Base-by-base conservation (phyloP, 2,888 invertebrate species). In the Biston stratarius region DNA sequence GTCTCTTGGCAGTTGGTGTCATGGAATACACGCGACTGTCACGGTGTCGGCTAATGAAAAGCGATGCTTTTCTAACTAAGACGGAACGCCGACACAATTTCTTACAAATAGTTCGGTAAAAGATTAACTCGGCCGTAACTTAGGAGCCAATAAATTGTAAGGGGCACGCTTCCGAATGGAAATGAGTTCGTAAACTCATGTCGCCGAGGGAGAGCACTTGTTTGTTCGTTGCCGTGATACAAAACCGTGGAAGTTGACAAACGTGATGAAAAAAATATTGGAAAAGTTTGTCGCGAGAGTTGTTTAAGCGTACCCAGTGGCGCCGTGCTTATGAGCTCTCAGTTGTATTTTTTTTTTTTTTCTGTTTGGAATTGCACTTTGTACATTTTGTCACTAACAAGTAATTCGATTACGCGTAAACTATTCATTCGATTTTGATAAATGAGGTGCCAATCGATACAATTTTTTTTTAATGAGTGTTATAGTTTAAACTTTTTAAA, bases 211-310 rank as follows among this genome's bases (percentile, higher is more conserved):
- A 86, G 67, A 88, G 87, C 88, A 90, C 73, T 87, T 88, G 86
- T 87, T 89, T 90, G 89, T 91, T 90, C 88, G 86, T 83, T 83
- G 81, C 85, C 83, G 83, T 85, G 87, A 88, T 84, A 84, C 83
- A 76, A 56, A 75, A 73, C 77, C 74, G 80, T 73, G 77, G 72
- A 85, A 87, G 83, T 87, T 90, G 86, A 89, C 86, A 86, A 86
- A 87, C 84, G 81, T 85, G 86, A 90, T 89, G 87, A 87, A 88
- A 90, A 90, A 89, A 90, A 91, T 91, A 92, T 91, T 90, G 88
- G 87, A 84, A 89, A 92, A 92, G 86, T 91, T 92, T 83, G 58
- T 66, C 70, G 70, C 73, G 70, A 72, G 75, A 82, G 76, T 80
- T 85, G 78, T 81, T 83, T 81, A 85, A 86, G 80, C 72, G 78